A percentile compares a stretch with the other conserved stretches of the same genome.
phyloP scores from a whole-genome alignment of 2,113 vertebrate genomes.

The Nesoenas mayeri region DNA sequence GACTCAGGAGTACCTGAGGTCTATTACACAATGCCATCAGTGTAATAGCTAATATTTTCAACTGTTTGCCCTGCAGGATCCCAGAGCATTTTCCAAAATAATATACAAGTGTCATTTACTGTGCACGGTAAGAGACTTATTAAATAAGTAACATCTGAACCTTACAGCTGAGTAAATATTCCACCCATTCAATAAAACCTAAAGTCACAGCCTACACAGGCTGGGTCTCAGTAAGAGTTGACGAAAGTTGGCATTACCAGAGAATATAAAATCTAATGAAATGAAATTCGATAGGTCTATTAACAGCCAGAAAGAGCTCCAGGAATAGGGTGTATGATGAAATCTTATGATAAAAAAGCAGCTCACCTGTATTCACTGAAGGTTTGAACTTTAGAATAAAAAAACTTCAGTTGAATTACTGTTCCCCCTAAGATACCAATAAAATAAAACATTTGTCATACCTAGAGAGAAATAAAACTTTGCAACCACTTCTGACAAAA shows the following conservation, averaged over 20 bases:
- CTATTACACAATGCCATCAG: not conserved
- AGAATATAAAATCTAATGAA: not conserved
- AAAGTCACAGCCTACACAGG: not conserved
- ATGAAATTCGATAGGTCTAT: not conserved
- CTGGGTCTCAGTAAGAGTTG: not conserved
- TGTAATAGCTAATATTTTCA: not conserved
- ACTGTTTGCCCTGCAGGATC: not conserved
- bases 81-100: not conserved
- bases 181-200: not conserved
- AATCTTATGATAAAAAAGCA: not conserved
- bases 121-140: not conserved
- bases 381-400: conserved; percentile 3
- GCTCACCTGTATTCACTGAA: not conserved
- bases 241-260: not conserved
- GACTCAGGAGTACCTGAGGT: not conserved
- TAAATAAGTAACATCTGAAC: not conserved
- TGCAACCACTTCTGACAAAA: not conserved
- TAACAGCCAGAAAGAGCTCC: not conserved
- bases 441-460: not conserved
- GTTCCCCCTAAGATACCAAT: not conserved
- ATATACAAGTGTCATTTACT: not conserved
- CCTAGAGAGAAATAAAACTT: not conserved
- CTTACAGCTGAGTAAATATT: not conserved
- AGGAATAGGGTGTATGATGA: not conserved
- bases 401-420: not conserved